These are phyloP conservation scores for Popillia japonica DNA, from an alignment of 1,140 invertebrate species.

Conservation along the genomic window DNA sequence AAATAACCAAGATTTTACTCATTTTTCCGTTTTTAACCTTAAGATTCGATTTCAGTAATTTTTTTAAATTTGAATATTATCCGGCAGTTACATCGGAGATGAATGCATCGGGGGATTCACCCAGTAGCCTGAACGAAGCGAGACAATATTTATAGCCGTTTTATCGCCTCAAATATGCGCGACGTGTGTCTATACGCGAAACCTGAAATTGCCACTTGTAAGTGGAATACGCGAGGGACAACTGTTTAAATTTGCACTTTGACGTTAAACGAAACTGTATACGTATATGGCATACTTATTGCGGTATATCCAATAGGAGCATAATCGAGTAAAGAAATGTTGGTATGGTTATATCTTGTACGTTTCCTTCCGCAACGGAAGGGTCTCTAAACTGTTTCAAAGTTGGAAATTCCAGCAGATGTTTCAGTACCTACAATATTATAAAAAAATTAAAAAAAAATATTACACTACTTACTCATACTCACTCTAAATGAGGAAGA, in stretches of 20 bases:
- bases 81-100: background rate
- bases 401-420: too few relatives aligned
- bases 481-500: too few relatives aligned
- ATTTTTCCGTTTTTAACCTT: too few relatives aligned
- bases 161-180: conserved; percentile 19
- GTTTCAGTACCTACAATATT: too few relatives aligned
- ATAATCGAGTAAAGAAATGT: too few relatives aligned
- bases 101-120: conserved; percentile 20
- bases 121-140: background rate
- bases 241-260: conserved; percentile 28
- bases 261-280: background rate
- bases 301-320: too few relatives aligned
- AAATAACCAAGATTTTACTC: too few relatives aligned
- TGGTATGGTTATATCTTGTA: too few relatives aligned
- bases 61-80: background rate
- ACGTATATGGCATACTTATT: background rate
- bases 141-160: conserved; percentile 25
- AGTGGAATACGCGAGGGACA: background rate
- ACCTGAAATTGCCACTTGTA: conserved; percentile 16
- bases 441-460: too few relatives aligned
- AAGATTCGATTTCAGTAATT: background rate
- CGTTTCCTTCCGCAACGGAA: too few relatives aligned
- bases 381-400: too few relatives aligned
- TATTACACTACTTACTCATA: too few relatives aligned
- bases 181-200: background rate